phyloP scores from a whole-genome alignment of 2,113 vertebrate genomes.

The Macaca fascicularis region T2T-MFA8v1.1 NC_088389.1:15844001-15844500 shows the following conservation, averaged over 20 bases:
- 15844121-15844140: no score
- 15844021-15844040: neutral
- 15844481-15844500: neutral
- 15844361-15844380: neutral
- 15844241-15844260: neutral
- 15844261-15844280: neutral
- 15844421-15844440: no score
- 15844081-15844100: fast-evolving
- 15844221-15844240: neutral
- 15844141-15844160: neutral
- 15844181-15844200: neutral
- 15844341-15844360: neutral
- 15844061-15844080: neutral
- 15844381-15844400: neutral
- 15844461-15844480: neutral
- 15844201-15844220: neutral
- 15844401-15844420: neutral
- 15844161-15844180: neutral
- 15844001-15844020: neutral
- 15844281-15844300: neutral
- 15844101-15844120: fast-evolving
- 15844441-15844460: neutral
- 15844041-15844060: neutral
- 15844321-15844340: neutral
- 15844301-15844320: no score